phyloP scores from a whole-genome alignment of 1,140 invertebrate genomes.

The Leptopilina boulardi region DNA sequence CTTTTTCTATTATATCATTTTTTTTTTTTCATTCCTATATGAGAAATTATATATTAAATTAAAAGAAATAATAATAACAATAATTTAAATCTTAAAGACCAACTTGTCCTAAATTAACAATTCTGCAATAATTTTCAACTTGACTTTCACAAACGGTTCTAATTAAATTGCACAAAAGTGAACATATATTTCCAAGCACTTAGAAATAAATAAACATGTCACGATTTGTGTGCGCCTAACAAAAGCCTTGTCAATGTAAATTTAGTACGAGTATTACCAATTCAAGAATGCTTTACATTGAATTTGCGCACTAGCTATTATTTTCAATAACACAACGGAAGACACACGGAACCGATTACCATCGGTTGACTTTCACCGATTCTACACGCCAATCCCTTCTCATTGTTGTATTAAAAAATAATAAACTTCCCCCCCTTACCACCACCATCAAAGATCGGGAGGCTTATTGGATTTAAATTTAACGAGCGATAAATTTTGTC shows the following conservation, averaged over 20 bases:
- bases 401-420: neutral
- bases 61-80: neutral
- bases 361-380: slow-evolving; percentile 26
- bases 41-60: neutral
- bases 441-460: slow-evolving; percentile 28
- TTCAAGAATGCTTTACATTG: slow-evolving; percentile 28
- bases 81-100: neutral
- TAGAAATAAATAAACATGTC: slow-evolving; percentile 32
- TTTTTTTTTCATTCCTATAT: too few species aligned
- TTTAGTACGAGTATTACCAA: neutral
- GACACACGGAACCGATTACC: slow-evolving; percentile 32
- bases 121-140: neutral
- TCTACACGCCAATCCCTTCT: slow-evolving; percentile 16
- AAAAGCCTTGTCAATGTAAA: slow-evolving; percentile 21
- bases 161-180: slow-evolving; percentile 10
- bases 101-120: neutral
- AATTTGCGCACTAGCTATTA: slow-evolving; percentile 22
- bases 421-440: too few species aligned
- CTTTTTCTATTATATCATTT: too few species aligned
- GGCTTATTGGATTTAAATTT: slow-evolving; percentile 30
- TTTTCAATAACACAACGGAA: slow-evolving; percentile 33
- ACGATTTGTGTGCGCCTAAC: slow-evolving; percentile 6
- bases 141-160: slow-evolving; percentile 24
- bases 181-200: slow-evolving; percentile 6
- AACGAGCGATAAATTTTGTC: slow-evolving; percentile 33